A percentile compares a stretch with the other conserved stretches of the same genome.
phyloP scores from a whole-genome alignment of 2,113 vertebrate species.

The Nicator chloris region DNA sequence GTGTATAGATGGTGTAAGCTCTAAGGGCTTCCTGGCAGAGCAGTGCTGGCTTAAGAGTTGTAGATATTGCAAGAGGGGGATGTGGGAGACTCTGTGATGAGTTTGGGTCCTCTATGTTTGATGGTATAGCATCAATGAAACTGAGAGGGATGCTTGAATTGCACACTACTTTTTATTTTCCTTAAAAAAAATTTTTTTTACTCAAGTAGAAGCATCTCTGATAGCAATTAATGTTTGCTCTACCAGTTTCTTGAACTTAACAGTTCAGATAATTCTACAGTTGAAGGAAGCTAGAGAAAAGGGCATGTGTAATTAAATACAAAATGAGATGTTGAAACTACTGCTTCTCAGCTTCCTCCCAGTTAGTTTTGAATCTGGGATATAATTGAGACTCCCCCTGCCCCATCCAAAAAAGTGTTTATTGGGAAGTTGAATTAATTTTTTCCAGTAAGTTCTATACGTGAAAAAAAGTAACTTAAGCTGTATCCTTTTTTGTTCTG shows the following conservation, averaged over 20 bases:
- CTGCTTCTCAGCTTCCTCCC: not conserved
- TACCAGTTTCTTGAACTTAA: not conserved
- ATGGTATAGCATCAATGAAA: not conserved
- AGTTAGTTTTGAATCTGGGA: not conserved
- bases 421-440: not conserved
- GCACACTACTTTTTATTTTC: not conserved
- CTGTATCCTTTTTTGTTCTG: not conserved
- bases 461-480: not conserved
- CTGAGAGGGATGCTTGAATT: not conserved
- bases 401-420: not conserved
- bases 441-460: not conserved
- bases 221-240: not conserved
- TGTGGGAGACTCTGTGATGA: not conserved
- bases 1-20: not conserved
- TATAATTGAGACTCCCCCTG: fast-evolving
- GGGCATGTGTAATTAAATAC: not conserved
- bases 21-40: not conserved
- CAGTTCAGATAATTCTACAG: not conserved
- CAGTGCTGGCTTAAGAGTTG: not conserved
- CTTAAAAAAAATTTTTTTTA: not conserved
- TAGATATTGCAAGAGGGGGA: not conserved
- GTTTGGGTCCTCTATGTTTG: not conserved
- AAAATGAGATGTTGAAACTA: not conserved
- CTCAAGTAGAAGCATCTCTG: not conserved
- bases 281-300: not conserved